Base-by-base conservation (phyloP, 2,888 invertebrate species). In the Chrysotoxum bicinctum region DNA sequence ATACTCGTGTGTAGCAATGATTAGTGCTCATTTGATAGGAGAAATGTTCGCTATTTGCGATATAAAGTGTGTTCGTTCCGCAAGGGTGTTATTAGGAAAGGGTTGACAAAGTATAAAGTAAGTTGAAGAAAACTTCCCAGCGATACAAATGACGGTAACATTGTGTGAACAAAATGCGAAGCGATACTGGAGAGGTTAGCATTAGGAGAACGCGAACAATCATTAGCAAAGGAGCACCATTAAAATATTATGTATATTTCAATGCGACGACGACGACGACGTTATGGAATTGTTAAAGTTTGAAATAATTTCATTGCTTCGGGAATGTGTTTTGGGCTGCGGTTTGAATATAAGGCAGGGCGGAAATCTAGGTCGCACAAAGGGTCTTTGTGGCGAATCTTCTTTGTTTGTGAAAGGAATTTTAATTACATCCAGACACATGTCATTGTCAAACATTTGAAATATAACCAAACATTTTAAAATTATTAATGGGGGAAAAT, bases 261-360 rank as follows among this genome's bases (percentile, higher is more conserved):
- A 56, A 58, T 54, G 62, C n/a, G 64, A n/a, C n/a, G n/a, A n/a
- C n/a, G n/a, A n/a, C n/a, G n/a, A n/a, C n/a, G n/a, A 73, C n/a
- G 37, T 23, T 48, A 52, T 45, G 70, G 64, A 75, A 84, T 75
- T 79, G 64, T 50, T 70, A 68, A 79, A 79, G 74, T 79, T 84
- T 19, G 78, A 75, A 84, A 83, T 83, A 84, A 84, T 84, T 84
- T 84, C 64, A 84, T 72, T 79, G 79, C 75, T 73, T 19, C 58
- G 14, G 64, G 79, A 79, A 60, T 84, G 75, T 66, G 50, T 58
- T 56, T 35, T 7, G 14, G 14, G 32, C 19, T 12, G 14, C 23
- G 14, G 14, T n/a, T 3, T 4, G 2, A 19, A 43, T 23, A 9
- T 6, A 40, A 2, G 19, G 35, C 10, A 26, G 16, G 48, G 26